Base-by-base conservation (phyloP, 2,888 invertebrate genomes). In the Xestia c-nigrum region DNA sequence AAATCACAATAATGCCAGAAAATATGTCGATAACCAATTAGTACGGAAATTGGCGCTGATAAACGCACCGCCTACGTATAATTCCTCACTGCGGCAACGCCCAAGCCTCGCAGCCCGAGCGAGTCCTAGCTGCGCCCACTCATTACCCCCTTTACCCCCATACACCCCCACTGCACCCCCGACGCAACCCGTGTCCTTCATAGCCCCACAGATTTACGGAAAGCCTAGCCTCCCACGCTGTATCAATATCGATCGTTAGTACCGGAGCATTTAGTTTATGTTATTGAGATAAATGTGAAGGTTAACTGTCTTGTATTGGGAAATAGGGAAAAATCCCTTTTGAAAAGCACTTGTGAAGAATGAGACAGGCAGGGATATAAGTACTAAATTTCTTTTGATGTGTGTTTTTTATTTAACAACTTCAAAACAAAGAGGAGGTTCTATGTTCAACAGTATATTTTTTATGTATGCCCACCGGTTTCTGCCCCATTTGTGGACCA, bases 121-220 rank as follows among this genome's bases (percentile, higher is more conserved):
- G 68, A 66, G 50, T 67, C 72, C 84, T 78, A 71, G 73, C 55
- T 85, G 83, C 86, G 69, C 83, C 83, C 83, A 72, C 83, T 69
- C 77, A 59, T 59, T 47, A 19, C 69, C 83, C 47, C 38, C 9
- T 16, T 31, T 43, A 2, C 66, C 66, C 64, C 63, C 24, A 14
- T 31, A 52, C 12, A 43, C 70, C 59, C 82, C 78, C 83, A 61
- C 40, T 65, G 65, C 74, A 64, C 66, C 72, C 83, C 68, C 70
- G 65, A 61, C 74, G 64, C 86, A 72, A 19, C 74, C 74, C 71
- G 65, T 63, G 78, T 78, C 74, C 74, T 80, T 57, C 47, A 74
- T 47, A 52, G 47, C 68, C 67, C 40, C 83, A 46, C 77, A 74
- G 68, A 68, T 61, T 68, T 64, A 31, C 50, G 71, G 68, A 72